Percentiles rank a stretch among this genome's conserved stretches.
Conservation (phyloP, 2,888 invertebrate species). For the Cheilosia variabilis region DNA sequence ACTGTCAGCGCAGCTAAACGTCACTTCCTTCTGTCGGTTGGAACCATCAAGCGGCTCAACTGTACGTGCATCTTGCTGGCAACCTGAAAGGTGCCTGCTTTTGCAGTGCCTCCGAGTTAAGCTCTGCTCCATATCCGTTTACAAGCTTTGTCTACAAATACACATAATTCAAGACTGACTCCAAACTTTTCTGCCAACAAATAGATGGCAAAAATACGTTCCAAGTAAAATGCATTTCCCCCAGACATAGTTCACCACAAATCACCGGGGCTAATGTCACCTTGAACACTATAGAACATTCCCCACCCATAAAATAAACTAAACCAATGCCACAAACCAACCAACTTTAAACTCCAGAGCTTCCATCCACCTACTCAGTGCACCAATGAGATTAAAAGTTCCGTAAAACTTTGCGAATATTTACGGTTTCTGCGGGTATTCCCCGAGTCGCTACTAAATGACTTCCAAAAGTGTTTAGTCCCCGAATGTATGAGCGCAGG, state of each 20-base stretch:
- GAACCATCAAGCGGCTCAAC: no score
- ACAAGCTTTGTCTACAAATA: no score
- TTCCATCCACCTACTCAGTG: slow-evolving; percentile 5
- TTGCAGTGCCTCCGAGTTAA: no score
- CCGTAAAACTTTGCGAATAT: slow-evolving; percentile 30
- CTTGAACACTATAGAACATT: background rate
- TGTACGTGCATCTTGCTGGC: no score
- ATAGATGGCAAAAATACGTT: background rate
- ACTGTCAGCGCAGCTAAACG: no score
- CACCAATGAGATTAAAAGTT: slow-evolving; percentile 61
- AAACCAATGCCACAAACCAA: slow-evolving; percentile 21
- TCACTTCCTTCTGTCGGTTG: no score
- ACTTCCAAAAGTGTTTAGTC: slow-evolving; percentile 26
- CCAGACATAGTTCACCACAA: background rate
- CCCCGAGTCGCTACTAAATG: slow-evolving; percentile 17
- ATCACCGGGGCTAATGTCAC: background rate
- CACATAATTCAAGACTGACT: no score
- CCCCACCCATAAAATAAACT: background rate
- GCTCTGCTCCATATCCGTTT: no score
- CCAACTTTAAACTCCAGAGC: background rate
- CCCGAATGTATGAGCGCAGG: background rate
- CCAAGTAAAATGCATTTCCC: background rate
- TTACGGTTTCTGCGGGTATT: background rate
- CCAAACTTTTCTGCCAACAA: no score
- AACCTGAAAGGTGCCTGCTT: no score